A percentile compares a stretch with the other conserved stretches of the same genome.
Evolutionary conservation across 1,140 invertebrate species (phyloP).

Genomic region (Lordiphosa mommai): DNA sequence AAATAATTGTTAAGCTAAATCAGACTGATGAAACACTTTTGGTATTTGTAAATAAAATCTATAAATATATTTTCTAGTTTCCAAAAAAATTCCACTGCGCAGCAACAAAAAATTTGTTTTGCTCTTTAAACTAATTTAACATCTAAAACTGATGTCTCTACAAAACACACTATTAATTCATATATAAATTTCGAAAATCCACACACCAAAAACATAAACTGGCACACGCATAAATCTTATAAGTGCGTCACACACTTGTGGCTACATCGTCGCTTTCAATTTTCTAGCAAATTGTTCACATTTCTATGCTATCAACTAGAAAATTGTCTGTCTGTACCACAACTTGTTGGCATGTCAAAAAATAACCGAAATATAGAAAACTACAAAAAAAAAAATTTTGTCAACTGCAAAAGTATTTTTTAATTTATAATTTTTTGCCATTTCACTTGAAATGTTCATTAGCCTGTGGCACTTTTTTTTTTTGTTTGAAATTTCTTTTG

Average conservation of each 20-base stretch:
- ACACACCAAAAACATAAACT: conserved; percentile 47
- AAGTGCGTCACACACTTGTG: conserved; percentile 49
- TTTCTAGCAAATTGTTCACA: conserved; percentile 51
- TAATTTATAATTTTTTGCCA: conserved; percentile 14
- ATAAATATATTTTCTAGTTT: neutral
- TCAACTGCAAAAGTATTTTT: conserved; percentile 24
- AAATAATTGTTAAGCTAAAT: neutral
- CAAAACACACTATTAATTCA: conserved; percentile 56
- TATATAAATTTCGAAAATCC: conserved; percentile 39
- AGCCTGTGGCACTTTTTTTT: conserved; percentile 32
- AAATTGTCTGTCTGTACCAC: conserved; percentile 46
- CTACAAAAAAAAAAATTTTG: neutral
- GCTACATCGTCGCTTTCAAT: conserved; percentile 8
- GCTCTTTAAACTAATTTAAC: conserved; percentile 6
- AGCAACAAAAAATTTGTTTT: neutral
- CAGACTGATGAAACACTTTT: no score
- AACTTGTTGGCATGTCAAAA: conserved; percentile 38
- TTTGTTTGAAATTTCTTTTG: conserved; percentile 52
- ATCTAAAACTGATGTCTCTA: conserved; percentile 20
- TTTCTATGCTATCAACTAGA: conserved; percentile 67
- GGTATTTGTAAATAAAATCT: neutral
- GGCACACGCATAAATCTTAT: conserved; percentile 73
- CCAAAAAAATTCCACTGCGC: no score
- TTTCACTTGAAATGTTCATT: conserved; percentile 60
- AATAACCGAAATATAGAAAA: conserved; percentile 18